Evolutionary conservation across 30 jellyfish, hydroid and myxozoan species (phyloP), one percentile per base, ranked within the genome.

Genomic region (Pelagia noctiluca): DNA sequence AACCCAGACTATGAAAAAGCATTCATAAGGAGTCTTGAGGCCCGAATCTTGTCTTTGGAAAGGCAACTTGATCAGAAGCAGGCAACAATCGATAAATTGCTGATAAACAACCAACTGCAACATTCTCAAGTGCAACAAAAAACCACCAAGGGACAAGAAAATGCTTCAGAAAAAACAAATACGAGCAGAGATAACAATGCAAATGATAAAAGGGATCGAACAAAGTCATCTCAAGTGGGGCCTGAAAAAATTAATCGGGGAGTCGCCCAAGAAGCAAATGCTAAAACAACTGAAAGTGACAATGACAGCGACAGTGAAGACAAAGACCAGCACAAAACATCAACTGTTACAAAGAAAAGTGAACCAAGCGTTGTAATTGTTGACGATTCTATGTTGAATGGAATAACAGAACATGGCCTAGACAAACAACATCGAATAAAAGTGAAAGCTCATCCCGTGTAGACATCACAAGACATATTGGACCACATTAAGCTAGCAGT

Each of bases 311-410:
- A 16, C 57, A 5, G 12, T 16, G 16, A 8, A 42, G 57, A 5
- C 8, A 42, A 42, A 42, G 16, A 16, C 57, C n/a, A n/a, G n/a
- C n/a, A n/a, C n/a, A n/a, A n/a, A n/a, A n/a, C n/a, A n/a, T n/a
- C n/a, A n/a, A n/a, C n/a, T n/a, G n/a, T n/a, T n/a, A n/a, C n/a
- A n/a, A n/a, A n/a, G n/a, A n/a, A n/a, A n/a, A n/a, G n/a, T n/a
- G n/a, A n/a, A n/a, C n/a, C n/a, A n/a, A n/a, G 57, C 8, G 16
- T 42, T 42, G 57, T 42, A 5, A 42, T 42, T 16, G 8, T 42
- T 2, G 81, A 63, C 3, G 81, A 68, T 35, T 68, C 66, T 22
- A 68, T 68, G 81, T 61, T 1, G 5, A 68, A 68, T n/a, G 35
- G 35, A 0, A 68, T 29, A n/a, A 61, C 31, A 23, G 81, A 68